Evolutionary conservation across 2,888 invertebrate genomes (phyloP), one percentile per base, ranked within the genome.

Genomic region (Coelinius sp.): DNA sequence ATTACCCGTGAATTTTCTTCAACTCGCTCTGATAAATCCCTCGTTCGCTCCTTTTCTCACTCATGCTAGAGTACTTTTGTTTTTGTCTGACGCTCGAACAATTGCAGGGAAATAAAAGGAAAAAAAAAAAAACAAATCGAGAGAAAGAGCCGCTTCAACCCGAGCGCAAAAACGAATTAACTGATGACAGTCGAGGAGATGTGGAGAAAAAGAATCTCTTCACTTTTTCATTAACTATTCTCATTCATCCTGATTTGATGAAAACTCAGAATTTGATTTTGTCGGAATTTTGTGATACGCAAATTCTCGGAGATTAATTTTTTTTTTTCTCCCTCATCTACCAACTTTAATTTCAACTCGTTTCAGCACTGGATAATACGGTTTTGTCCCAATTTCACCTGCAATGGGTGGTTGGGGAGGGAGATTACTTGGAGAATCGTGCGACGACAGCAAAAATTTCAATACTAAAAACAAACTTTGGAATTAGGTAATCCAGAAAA

Each of bases 1-100:
- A 59, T 25, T 65, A 46, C 56, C 59, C 49, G 24, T 59, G 52
- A 20, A 22, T 20, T 69, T 56, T 56, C 38, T 74, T 71, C 53
- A 14, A 66, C 66, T 44, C 52, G 67, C 53, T 64, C 46, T 44
- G 35, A 62, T 22, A 49, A 38, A 25, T 14, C 35, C 38, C 46
- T 41, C 41, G 22, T 52, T 49, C 22, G 31, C 35, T 35, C 66
- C 17, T 56, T 38, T 53, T 69, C 62, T 70, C 62, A 56, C 56
- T 49, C 41, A 65, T 52, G 52, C 59, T 53, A 49, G 49, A 49
- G 62, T 41, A 24, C 46, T 63, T 64, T 44, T 63, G 10, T 49
- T 31, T 70, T 69, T 70, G 44, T 70, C 62, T 56, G 65, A 46
- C 70, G 64, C 64, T 38, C 64, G 65, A 41, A 65, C 44, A 22